A percentile compares a stretch with the other conserved stretches of the same genome.
Evolutionary conservation across 2,888 invertebrate species (phyloP).

Genomic region (Drosophila tripunctata): DNA sequence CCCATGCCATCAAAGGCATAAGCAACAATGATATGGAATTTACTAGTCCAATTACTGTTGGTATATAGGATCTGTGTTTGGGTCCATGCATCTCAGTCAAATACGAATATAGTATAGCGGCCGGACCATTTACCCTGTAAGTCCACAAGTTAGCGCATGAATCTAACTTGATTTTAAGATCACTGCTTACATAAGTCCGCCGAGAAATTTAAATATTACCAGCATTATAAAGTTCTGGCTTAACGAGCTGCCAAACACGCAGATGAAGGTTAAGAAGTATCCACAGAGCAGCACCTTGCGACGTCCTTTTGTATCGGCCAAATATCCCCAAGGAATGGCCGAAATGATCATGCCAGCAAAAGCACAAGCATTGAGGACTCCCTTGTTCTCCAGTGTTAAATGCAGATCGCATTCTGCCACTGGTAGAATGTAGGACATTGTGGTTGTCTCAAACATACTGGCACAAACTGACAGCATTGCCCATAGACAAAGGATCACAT

Average conservation of each 20-base stretch:
- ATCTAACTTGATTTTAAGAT: background rate
- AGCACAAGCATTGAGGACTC: conserved; percentile 88
- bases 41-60: conserved; percentile 88
- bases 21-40: conserved; percentile 88
- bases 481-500: conserved; percentile 87
- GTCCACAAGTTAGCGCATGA: background rate
- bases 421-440: conserved; percentile 90
- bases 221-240: conserved; percentile 88
- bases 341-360: conserved; percentile 92
- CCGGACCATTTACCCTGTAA: conserved; percentile 88
- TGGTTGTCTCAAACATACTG: conserved; percentile 89
- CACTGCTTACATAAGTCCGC: conserved; percentile 89
- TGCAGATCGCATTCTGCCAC: conserved; percentile 90
- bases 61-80: conserved; percentile 87
- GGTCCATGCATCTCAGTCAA: conserved; percentile 90
- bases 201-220: conserved; percentile 89
- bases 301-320: conserved; percentile 90
- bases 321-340: conserved; percentile 90
- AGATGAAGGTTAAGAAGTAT: conserved; percentile 87
- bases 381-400: conserved; percentile 88
- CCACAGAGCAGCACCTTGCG: conserved; percentile 88
- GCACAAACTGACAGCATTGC: conserved; percentile 88
- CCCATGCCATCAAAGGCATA: conserved; percentile 90
- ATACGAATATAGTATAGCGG: conserved; percentile 90
- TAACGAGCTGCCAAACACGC: conserved; percentile 87